Conservation (phyloP, 2,113 vertebrate species). For the Ochotona curzoniae region DNA sequence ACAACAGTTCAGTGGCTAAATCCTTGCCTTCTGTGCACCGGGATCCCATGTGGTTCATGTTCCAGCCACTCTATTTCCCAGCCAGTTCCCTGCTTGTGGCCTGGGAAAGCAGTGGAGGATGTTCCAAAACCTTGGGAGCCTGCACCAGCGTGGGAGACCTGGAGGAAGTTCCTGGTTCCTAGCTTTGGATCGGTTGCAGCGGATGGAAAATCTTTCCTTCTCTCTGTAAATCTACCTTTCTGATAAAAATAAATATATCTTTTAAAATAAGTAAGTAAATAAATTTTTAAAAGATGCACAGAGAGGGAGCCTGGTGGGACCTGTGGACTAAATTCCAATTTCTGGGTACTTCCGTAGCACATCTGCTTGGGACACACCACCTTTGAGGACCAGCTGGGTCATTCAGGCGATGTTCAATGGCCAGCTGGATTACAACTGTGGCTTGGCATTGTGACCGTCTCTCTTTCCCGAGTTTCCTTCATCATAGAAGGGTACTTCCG, state of each 20-base stretch:
- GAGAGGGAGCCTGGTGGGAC: neutral
- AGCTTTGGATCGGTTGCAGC: too few relatives aligned
- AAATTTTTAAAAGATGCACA: neutral
- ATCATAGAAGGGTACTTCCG: neutral
- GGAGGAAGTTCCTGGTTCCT: too few relatives aligned
- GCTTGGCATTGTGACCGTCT: constrained; percentile 9
- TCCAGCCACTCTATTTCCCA: too few relatives aligned
- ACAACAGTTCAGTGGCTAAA: too few relatives aligned
- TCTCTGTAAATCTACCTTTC: too few relatives aligned
- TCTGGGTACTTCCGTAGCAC: neutral
- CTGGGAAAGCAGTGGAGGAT: too few relatives aligned
- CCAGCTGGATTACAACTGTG: neutral
- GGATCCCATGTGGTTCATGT: too few relatives aligned
- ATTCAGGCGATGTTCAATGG: neutral
- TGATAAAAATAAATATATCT: neutral
- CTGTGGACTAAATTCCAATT: neutral
- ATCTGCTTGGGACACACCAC: neutral
- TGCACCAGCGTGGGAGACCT: too few relatives aligned
- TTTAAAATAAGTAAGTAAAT: neutral
- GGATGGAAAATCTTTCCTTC: too few relatives aligned
- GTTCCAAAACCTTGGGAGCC: too few relatives aligned
- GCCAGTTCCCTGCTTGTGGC: too few relatives aligned
- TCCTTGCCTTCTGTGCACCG: too few relatives aligned
- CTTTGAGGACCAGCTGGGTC: neutral
- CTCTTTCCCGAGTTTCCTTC: constrained; percentile 8